Conservation (phyloP, 2,797 vertebrate species). For the Rhyacichthys aspro region DNA sequence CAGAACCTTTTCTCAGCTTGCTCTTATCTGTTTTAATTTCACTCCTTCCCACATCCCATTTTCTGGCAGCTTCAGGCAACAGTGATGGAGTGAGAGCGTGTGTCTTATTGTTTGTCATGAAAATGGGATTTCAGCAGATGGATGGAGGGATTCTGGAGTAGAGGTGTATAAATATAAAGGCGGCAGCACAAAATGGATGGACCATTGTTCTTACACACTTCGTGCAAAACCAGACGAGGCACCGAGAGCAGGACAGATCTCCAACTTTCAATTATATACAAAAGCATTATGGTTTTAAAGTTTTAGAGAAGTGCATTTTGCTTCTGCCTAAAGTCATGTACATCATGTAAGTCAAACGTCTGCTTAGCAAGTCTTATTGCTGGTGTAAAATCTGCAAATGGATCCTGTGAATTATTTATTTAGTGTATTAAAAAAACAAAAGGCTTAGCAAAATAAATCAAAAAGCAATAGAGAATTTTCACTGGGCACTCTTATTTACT, state of each 20-base stretch:
- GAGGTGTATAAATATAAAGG: conserved; percentile 68
- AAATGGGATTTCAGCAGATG: conserved; percentile 77
- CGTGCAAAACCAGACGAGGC: conserved; percentile 31
- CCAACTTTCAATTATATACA: conserved; percentile 5
- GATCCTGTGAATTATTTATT: too few species aligned
- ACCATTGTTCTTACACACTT: conserved; percentile 61
- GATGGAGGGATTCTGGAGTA: conserved; percentile 68
- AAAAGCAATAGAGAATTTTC: too few species aligned
- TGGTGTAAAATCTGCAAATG: too few species aligned
- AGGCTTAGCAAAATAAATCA: too few species aligned
- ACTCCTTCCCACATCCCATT: not conserved
- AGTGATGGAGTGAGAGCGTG: conserved; percentile 69
- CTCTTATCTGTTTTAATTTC: conserved; percentile 14
- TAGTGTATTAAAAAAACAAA: too few species aligned
- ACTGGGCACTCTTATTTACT: too few species aligned
- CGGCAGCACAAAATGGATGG: conserved; percentile 61
- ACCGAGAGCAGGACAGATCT: conserved; percentile 4
- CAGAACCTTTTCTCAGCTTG: conserved; percentile 14
- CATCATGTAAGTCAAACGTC: too few species aligned
- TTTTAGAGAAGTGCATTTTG: not conserved
- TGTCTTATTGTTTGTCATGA: conserved; percentile 76
- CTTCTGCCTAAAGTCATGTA: too few species aligned
- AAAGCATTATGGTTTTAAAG: not conserved
- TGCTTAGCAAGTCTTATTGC: too few species aligned
- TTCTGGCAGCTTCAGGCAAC: conserved; percentile 37